A percentile compares a stretch with the other conserved stretches of the same genome.
phyloP scores from a whole-genome alignment of 2,888 invertebrate species.

The Phlogophora meticulosa region DNA sequence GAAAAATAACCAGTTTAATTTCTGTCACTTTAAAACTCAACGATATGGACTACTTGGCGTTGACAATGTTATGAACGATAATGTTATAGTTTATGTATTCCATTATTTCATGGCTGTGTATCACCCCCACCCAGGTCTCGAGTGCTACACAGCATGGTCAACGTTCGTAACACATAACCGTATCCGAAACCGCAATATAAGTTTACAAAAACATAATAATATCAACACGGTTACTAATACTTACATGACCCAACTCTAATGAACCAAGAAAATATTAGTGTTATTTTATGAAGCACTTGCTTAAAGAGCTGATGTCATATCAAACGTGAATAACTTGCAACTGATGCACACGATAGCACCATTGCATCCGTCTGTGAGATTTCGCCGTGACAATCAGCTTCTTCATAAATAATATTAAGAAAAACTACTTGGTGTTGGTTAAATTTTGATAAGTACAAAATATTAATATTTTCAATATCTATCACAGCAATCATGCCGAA shows the following conservation, averaged over 20 bases:
- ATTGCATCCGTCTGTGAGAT: constrained; percentile 54
- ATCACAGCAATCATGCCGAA: constrained; percentile 78
- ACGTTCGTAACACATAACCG: constrained; percentile 34
- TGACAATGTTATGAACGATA: constrained; percentile 47
- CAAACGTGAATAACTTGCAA: constrained; percentile 36
- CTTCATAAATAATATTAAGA: constrained; percentile 61
- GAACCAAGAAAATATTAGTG: constrained; percentile 48
- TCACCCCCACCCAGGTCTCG: constrained; percentile 26
- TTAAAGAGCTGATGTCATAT: constrained; percentile 39
- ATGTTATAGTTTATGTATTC: constrained; percentile 38
- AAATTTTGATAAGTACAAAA: constrained; percentile 78
- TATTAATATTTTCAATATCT: constrained; percentile 74
- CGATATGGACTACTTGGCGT: constrained; percentile 46
- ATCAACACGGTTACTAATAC: constrained; percentile 68
- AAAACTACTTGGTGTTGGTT: constrained; percentile 64
- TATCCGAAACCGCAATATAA: constrained; percentile 49
- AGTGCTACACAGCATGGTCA: constrained; percentile 21
- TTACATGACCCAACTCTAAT: constrained; percentile 59
- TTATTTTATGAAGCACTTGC: constrained; percentile 31
- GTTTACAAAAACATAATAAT: constrained; percentile 67
- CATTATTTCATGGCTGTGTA: constrained; percentile 43
- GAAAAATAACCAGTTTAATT: constrained; percentile 61
- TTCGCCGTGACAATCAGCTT: constrained; percentile 56
- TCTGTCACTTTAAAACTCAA: constrained; percentile 42
- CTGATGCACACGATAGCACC: constrained; percentile 62